Conservation (phyloP, 2,113 vertebrate genomes). For the Okapia johnstoni region DNA sequence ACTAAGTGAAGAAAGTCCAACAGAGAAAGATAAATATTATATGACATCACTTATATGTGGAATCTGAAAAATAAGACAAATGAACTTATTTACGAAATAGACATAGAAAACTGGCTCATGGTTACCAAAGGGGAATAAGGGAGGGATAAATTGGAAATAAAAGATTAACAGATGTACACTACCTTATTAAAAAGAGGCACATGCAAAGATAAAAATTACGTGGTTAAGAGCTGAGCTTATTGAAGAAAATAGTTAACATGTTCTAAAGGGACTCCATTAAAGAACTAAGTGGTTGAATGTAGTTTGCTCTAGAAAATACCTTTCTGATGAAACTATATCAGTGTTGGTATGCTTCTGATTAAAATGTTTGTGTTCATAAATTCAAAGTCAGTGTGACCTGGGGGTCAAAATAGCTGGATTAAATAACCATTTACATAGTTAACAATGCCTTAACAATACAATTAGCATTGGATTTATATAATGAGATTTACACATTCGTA, state of each 20-base stretch:
- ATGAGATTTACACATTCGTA: not conserved
- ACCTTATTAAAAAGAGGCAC: not conserved
- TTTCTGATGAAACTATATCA: not conserved
- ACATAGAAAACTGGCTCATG: not conserved
- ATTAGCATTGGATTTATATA: not conserved
- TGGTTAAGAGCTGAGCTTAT: not conserved
- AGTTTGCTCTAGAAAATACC: conserved; percentile 7
- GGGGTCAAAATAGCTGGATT: not conserved
- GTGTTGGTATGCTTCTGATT: not conserved
- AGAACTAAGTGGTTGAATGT: not conserved
- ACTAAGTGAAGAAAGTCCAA: not conserved
- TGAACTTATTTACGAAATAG: not conserved
- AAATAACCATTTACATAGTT: not conserved
- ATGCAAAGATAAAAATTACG: not conserved
- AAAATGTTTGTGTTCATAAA: not conserved
- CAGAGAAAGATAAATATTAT: not conserved
- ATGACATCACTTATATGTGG: not conserved
- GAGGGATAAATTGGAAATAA: not conserved
- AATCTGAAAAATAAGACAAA: not conserved
- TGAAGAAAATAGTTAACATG: not conserved
- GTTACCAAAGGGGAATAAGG: not conserved
- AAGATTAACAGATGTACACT: not conserved
- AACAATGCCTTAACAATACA: not conserved
- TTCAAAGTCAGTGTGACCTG: not conserved
- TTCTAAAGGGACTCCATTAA: not conserved